A percentile compares a stretch with the other conserved stretches of the same genome.
Conservation (phyloP, 2,797 vertebrate species). For the Chaenodraco wilsoni region DNA sequence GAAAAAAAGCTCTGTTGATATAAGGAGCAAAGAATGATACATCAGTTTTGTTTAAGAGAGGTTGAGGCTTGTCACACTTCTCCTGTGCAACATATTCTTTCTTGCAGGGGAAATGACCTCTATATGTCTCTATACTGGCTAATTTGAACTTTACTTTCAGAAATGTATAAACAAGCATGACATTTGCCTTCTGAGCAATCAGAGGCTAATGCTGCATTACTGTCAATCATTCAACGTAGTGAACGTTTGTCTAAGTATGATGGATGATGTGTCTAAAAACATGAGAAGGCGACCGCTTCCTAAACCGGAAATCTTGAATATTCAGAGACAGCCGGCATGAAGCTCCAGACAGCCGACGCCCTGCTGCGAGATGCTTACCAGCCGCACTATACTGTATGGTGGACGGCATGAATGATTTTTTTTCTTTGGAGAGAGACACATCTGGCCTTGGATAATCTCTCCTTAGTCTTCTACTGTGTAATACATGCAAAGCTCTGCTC, state of each 20-base stretch:
- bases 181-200: constrained; percentile 67
- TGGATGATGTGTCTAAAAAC: constrained; percentile 65
- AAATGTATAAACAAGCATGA: constrained; percentile 64
- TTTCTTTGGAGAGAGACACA: constrained; percentile 76
- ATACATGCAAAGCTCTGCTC: constrained; percentile 79
- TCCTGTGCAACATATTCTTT: constrained; percentile 11
- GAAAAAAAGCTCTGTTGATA: constrained; percentile 44
- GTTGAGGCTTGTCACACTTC: constrained; percentile 23
- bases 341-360: constrained; percentile 66
- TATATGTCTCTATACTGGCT: constrained; percentile 33
- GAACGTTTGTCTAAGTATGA: constrained; percentile 74
- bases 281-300: constrained; percentile 60
- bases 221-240: constrained; percentile 71
- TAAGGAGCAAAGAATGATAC: constrained; percentile 49
- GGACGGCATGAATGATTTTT: constrained; percentile 53
- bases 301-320: constrained; percentile 76
- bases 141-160: constrained; percentile 43
- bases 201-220: constrained; percentile 74
- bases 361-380: constrained; percentile 66
- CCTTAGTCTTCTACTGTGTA: constrained; percentile 74
- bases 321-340: constrained; percentile 70
- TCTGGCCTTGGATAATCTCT: constrained; percentile 82
- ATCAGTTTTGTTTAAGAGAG: constrained; percentile 44
- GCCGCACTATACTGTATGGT: constrained; percentile 63
- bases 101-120: constrained; percentile 28